Base-by-base conservation (phyloP, 2,113 vertebrate species). In the Glareola pratincola region DNA sequence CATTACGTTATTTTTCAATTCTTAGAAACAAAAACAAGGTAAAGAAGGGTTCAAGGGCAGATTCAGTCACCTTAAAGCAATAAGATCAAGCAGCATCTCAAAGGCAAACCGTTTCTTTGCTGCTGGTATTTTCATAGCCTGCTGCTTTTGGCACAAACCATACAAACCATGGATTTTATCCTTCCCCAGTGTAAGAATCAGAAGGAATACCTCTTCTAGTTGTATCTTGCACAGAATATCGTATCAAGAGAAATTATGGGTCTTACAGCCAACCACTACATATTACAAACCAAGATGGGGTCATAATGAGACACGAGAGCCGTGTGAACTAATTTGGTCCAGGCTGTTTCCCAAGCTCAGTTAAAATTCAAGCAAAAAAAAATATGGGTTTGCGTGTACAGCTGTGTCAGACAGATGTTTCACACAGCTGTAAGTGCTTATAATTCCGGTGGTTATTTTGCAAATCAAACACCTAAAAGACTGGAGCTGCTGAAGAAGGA, bases 351-450 rank as follows among this genome's bases (percentile, higher is more conserved):
- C 24, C 17, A 72, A 68, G 12, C 13, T 81, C 47, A 53, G 6
- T 56, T 71, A 68, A 87, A 82, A 60, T 22, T 60, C 29, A 67
- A 4, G 41, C 39, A 60, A 43, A 37, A 71, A 37, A 15, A 67
- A 8, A 48, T 4, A 6, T 0, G 2, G 32, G 8, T 79, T 56
- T 84, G 63, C 79, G 14, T 10, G 27, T n/a, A 60, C 1, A 6
- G 29, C n/a, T 80, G 6, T 45, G 26, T 47, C n/a, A 85, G 34
- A 82, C 12, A 50, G 64, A 30, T 4, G 1, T 11, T 85, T 78
- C 53, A 32, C 16, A 56, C 11, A 76, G 7, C 9, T 37, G 18
- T 59, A 27, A 57, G 21, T 22, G 13, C 83, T 77, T 73, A 45
- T 22, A 84, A 80, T 83, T 76, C n/a, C 2, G 1, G 9, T 15